phyloP scores from a whole-genome alignment of 2,113 vertebrate genomes.

The Martes martes region DNA sequence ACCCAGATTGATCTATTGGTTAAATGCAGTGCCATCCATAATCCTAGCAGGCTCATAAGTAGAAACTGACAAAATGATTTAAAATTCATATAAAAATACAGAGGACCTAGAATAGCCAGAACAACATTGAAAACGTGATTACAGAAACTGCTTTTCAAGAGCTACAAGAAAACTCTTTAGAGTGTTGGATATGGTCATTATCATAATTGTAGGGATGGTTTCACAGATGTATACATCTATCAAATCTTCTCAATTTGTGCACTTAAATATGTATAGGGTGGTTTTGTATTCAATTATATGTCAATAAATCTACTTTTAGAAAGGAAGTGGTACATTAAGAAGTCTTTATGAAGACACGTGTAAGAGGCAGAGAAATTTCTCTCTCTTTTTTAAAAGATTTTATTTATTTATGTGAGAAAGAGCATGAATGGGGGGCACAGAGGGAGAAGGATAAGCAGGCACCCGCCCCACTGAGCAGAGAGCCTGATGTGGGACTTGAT shows the following conservation, averaged over 20 bases:
- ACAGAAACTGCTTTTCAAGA: neutral
- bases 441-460: no score
- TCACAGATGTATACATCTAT: neutral
- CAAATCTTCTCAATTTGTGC: neutral
- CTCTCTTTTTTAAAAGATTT: no score
- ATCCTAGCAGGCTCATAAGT: neutral
- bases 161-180: neutral
- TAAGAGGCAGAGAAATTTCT: neutral
- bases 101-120: neutral
- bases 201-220: neutral
- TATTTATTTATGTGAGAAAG: no score
- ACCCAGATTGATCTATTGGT: neutral
- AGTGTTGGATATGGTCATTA: neutral
- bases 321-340: neutral
- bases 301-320: neutral
- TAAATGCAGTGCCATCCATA: neutral
- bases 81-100: neutral
- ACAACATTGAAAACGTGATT: neutral
- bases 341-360: neutral
- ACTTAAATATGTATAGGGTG: neutral
- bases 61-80: neutral
- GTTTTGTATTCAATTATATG: neutral
- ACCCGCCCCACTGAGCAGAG: no score
- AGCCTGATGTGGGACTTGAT: no score
- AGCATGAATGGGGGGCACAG: no score